phyloP scores from a whole-genome alignment of 2,113 vertebrate species.

The Laticauda colubrina region DNA sequence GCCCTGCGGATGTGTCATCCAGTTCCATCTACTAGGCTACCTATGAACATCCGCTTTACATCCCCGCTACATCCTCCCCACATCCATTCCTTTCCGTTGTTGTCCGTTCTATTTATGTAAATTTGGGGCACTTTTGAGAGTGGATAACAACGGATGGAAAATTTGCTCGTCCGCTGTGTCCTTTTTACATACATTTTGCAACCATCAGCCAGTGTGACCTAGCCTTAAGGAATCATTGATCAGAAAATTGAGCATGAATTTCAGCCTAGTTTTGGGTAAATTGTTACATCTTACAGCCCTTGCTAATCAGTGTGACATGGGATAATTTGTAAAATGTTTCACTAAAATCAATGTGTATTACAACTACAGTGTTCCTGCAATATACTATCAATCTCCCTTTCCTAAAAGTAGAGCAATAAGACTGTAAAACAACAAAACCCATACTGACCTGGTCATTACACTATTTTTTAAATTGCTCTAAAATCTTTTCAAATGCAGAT shows the following conservation, averaged over 20 bases:
- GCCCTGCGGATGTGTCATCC: too few species aligned
- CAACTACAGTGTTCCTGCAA: not conserved
- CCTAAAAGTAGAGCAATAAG: not conserved
- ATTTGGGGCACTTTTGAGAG: too few species aligned
- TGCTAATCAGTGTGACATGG: not conserved
- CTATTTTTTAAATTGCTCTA: not conserved
- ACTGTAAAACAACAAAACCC: not conserved
- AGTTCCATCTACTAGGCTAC: too few species aligned
- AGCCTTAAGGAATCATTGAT: not conserved
- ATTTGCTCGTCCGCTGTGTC: too few species aligned
- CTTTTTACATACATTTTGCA: too few species aligned
- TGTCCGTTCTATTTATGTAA: too few species aligned
- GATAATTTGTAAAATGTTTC: not conserved
- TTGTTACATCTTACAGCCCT: not conserved
- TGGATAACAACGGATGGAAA: too few species aligned
- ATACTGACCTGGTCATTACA: not conserved
- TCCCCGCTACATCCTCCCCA: too few species aligned
- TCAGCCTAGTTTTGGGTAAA: not conserved
- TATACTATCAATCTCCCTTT: not conserved
- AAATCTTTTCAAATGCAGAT: not conserved
- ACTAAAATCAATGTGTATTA: not conserved
- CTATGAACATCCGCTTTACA: too few species aligned
- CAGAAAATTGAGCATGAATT: not conserved
- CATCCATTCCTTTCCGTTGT: too few species aligned
- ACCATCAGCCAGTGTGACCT: too few species aligned